Evolutionary conservation across 1,140 invertebrate genomes (phyloP), one percentile per base, ranked within the genome.

Genomic region (Caenorhabditis tropicalis): DNA sequence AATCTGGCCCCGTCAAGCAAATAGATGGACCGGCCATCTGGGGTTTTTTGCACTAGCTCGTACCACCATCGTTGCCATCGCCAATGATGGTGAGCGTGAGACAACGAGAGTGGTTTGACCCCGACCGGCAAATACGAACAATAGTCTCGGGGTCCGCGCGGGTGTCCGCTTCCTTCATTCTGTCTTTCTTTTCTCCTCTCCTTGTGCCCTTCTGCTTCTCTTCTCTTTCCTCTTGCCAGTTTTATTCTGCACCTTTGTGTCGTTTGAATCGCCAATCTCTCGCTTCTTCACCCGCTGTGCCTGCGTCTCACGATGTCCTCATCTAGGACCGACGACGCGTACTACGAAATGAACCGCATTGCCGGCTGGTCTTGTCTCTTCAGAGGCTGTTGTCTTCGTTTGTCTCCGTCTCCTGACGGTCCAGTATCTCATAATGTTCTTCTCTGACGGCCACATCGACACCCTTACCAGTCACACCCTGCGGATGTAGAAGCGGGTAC

Each of bases 231-330:
- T 79, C 31, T 46, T 81, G 48, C 46, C 49, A 53, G 46, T 51
- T 53, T 84, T 31, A 53, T 48, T 51, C 74, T 80, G n/a, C 83
- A 58, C 74, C 79, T 81, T 46, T 49, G 24, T 81, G 56, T 81
- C 74, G 48, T 81, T 81, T 49, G 39, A 46, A 53, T 46, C 51
- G 56, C 74, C 53, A 43, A 31, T 81, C 83, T 81, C 83, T 79
- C 49, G 49, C 79, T 60, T 79, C 43, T 65, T 21, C 74, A 5
- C 79, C 19, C 33, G 43, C 24, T n/a, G 6, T 24, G 21, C 49
- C 58, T 49, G 43, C 65, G 36, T 79, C 82, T 70, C 31, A 10
- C 27, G 21, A 6, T 46, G 21, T 70, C 51, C 82, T 51, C 56
- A 19, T 21, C 51, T 56, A 48, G 39, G 48, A 29, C 74, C 39